Percentiles rank a stretch among this genome's conserved stretches.
These are phyloP conservation scores for Meloidogyne floridensis DNA, from an alignment of 1,140 invertebrate genomes.

Conservation along the genomic window DNA sequence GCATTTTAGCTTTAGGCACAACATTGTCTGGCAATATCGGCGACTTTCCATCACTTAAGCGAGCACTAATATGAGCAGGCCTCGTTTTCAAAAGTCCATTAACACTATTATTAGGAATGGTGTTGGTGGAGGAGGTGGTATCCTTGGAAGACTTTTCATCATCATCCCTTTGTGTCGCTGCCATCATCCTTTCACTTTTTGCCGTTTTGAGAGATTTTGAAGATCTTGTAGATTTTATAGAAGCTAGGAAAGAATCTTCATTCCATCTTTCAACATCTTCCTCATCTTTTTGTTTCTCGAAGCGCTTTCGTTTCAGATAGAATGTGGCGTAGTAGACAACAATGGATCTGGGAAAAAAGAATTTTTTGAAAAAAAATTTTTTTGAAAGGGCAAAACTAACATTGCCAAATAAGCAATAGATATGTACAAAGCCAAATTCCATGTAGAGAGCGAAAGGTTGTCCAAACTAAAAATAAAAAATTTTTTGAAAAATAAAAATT, in stretches of 20 bases:
- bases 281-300: background rate
- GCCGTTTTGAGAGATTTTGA: background rate
- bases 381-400: background rate
- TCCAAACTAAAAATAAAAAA: background rate
- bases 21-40: background rate
- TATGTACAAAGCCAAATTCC: background rate
- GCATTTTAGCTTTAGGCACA: background rate
- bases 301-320: constrained; percentile 2
- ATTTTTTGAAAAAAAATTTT: background rate
- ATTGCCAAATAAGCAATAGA: background rate
- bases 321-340: background rate
- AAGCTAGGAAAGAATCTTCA: background rate
- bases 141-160: background rate
- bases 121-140: background rate
- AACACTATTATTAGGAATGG: background rate
- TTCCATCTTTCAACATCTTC: background rate
- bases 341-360: background rate
- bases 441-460: background rate
- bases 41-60: background rate
- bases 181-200: background rate
- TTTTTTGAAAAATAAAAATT: background rate
- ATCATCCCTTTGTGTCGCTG: background rate
- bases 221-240: background rate
- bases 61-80: background rate
- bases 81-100: background rate